phyloP scores from a whole-genome alignment of 2,113 vertebrate genomes.

The Reinhardtius hippoglossoides region DNA sequence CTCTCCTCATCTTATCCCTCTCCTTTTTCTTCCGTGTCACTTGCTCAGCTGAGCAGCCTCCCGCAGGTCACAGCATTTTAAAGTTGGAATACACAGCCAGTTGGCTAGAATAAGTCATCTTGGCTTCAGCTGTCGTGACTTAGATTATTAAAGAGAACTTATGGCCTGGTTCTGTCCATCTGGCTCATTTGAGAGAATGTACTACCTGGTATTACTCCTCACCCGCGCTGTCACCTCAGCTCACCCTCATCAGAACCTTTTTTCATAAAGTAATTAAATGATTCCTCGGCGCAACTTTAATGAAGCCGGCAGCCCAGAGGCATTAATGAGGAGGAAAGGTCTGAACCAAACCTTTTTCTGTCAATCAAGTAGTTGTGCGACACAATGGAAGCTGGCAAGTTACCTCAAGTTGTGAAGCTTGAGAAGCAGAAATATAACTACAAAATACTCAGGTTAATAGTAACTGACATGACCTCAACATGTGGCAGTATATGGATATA shows the following conservation, averaged over 20 bases:
- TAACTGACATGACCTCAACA: too few relatives aligned
- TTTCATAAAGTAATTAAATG: not conserved
- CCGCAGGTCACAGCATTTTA: slow-evolving; percentile 34
- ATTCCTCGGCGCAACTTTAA: not conserved
- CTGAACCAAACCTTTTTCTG: not conserved
- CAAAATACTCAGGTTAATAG: too few relatives aligned
- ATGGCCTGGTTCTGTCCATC: slow-evolving; percentile 39
- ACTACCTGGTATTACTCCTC: slow-evolving; percentile 34
- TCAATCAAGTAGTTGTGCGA: not conserved
- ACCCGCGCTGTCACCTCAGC: slow-evolving; percentile 4
- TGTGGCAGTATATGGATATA: too few relatives aligned
- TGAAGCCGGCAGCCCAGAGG: not conserved
- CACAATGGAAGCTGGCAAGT: not conserved
- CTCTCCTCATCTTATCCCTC: not conserved
- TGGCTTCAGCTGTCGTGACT: slow-evolving; percentile 47
- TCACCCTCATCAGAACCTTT: not conserved
- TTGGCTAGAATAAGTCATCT: slow-evolving; percentile 51
- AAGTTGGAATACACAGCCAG: slow-evolving; percentile 42
- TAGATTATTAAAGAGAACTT: slow-evolving; percentile 63
- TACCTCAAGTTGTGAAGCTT: not conserved
- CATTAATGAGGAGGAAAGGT: not conserved
- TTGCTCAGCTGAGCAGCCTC: slow-evolving; percentile 16
- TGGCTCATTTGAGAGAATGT: slow-evolving; percentile 31
- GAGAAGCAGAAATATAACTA: too few relatives aligned
- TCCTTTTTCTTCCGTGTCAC: not conserved